Evolutionary conservation across 1,140 invertebrate genomes (phyloP).

Genomic region (Microplitis mediator): DNA sequence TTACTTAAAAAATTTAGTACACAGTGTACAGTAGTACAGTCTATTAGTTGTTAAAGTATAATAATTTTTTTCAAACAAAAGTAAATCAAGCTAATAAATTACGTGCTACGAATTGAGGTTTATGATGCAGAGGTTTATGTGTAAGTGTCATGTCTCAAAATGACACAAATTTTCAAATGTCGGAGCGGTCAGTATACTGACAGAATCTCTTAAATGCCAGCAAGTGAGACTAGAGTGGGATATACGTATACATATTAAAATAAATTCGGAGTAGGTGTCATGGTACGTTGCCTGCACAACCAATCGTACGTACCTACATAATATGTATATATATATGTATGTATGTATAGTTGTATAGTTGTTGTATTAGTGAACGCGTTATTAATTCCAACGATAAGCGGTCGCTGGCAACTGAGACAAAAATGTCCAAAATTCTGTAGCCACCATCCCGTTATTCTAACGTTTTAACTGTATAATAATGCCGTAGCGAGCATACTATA

Average conservation of each 20-base stretch:
- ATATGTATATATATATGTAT: too few species aligned
- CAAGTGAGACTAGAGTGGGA: background rate
- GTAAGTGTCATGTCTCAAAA: background rate
- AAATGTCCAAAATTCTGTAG: constrained; percentile 41
- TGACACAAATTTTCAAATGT: constrained; percentile 7
- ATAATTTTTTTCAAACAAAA: background rate
- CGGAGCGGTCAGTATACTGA: too few species aligned
- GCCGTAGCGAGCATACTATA: constrained; percentile 23
- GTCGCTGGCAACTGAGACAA: constrained; percentile 12
- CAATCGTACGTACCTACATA: too few species aligned
- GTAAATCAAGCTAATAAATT: constrained; percentile 16
- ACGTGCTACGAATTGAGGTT: constrained; percentile 20
- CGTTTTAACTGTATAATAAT: constrained; percentile 44
- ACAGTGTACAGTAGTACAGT: background rate
- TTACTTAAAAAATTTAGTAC: too few species aligned
- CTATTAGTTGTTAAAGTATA: too few species aligned
- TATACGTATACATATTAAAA: background rate
- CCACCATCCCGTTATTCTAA: constrained; percentile 42
- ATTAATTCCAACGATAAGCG: constrained; percentile 30
- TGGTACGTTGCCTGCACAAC: background rate
- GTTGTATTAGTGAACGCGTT: background rate
- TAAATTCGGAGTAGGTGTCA: background rate
- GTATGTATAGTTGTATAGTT: too few species aligned
- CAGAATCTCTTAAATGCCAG: too few species aligned
- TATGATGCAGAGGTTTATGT: background rate